A percentile compares a stretch with the other conserved stretches of the same genome.
Conservation (phyloP, 2,797 vertebrate genomes). For the Amphiprion clarkii region DNA sequence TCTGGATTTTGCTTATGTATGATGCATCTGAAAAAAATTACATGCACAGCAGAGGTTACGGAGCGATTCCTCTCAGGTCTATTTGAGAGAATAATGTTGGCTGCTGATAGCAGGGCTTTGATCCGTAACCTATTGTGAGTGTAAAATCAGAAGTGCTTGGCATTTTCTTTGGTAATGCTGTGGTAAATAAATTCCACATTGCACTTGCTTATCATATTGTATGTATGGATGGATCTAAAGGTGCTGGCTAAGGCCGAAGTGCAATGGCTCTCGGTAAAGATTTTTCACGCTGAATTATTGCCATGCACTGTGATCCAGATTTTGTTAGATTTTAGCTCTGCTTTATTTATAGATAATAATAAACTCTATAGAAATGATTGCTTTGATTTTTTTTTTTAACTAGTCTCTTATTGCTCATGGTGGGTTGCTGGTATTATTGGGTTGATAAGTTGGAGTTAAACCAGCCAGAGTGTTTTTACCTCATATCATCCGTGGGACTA, state of each 20-base stretch:
- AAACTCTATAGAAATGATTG: conserved; percentile 27
- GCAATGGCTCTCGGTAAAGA: conserved; percentile 52
- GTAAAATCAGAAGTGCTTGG: conserved; percentile 76
- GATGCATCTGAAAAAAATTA: conserved; percentile 50
- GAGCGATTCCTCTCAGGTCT: conserved; percentile 62
- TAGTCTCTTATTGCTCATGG: conserved; percentile 24
- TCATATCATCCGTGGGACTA: conserved; percentile 65
- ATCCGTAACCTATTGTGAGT: conserved; percentile 80
- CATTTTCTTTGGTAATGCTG: conserved; percentile 73
- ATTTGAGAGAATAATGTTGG: conserved; percentile 69
- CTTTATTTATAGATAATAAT: conserved; percentile 64
- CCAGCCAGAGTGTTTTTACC: conserved; percentile 67
- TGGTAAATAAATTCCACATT: conserved; percentile 71
- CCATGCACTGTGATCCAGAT: conserved; percentile 39
- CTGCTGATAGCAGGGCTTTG: conserved; percentile 79
- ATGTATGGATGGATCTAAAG: conserved; percentile 56
- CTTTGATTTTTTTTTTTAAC: conserved; percentile 20
- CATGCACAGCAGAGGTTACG: conserved; percentile 67
- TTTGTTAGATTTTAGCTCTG: conserved; percentile 39
- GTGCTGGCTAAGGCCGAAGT: conserved; percentile 62
- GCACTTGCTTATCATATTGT: conserved; percentile 63
- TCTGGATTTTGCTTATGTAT: conserved; percentile 59
- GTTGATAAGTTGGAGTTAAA: conserved; percentile 64
- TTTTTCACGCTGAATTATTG: conserved; percentile 64
- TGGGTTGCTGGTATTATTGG: conserved; percentile 55